A percentile compares a stretch with the other conserved stretches of the same genome.
Evolutionary conservation across 2,888 invertebrate species (phyloP).

Genomic region (Arctia plantaginis): DNA sequence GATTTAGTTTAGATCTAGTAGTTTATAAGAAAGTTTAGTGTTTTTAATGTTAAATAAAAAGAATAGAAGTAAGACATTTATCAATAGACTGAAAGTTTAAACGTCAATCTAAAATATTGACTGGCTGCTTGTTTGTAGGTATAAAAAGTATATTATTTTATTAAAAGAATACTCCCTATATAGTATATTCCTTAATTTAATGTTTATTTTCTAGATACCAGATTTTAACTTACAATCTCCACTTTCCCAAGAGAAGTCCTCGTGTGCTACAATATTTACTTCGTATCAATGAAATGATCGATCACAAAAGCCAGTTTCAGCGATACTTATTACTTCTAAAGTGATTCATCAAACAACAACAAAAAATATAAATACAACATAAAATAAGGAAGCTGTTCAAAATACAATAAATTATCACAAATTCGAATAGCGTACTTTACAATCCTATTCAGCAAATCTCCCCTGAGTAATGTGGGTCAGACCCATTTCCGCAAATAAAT

Average conservation of each 20-base stretch:
- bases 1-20: too few relatives aligned
- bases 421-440: constrained; percentile 75
- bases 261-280: not conserved
- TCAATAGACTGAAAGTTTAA: too few relatives aligned
- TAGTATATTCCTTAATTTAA: not conserved
- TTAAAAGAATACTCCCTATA: too few relatives aligned
- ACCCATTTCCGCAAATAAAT: constrained; percentile 82
- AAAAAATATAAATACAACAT: constrained; percentile 13
- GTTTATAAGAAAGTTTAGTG: too few relatives aligned
- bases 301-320: not conserved
- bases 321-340: constrained; percentile 8
- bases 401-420: constrained; percentile 75
- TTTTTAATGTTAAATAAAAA: not conserved
- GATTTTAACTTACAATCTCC: not conserved
- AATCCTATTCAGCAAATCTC: constrained; percentile 79
- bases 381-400: constrained; percentile 51
- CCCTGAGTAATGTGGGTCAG: constrained; percentile 82
- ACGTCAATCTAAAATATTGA: not conserved
- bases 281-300: constrained; percentile 4
- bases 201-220: not conserved
- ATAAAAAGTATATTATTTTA: not conserved
- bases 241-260: not conserved
- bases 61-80: not conserved
- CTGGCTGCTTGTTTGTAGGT: not conserved
- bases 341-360: constrained; percentile 24